Base-by-base conservation (phyloP, 2,888 invertebrate species). In the Sesamia inferens region DNA sequence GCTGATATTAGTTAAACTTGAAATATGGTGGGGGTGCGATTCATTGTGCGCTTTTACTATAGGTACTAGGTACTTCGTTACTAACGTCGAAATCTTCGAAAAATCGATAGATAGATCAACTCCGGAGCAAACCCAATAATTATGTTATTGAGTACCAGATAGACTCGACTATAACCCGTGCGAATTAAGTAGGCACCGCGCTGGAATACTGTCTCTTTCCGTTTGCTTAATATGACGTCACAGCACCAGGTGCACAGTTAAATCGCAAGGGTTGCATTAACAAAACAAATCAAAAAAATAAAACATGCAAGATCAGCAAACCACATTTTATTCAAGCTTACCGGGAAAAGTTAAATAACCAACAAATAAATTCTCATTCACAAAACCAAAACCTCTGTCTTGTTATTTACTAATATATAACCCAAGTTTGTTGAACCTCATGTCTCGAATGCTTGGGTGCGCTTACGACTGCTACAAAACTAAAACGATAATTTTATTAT, bases 311-410 rank as follows among this genome's bases (percentile, higher is more conserved):
- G 78, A 76, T 89, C 84, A 91, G 92, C 90, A 85, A 91, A 90
- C 88, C 91, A 90, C 87, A 89, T 89, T 93, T 93, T 92, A 93
- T 93, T 93, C 88, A 90, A 88, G 89, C 88, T 88, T 84, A 85
- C 84, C 88, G 87, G 86, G 92, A 91, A 88, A 92, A 91, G 88
- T 91, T 90, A 91, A 90, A 85, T 86, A 90, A 90, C 87, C 87
- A 92, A 88, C 78, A 87, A 85, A 85, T 78, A 77, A 87, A 82
- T 86, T 84, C 85, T 85, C 89, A 86, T 89, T 86, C 88, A 88
- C 64, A 87, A 85, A 86, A 78, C 87, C 78, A 85, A 88, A 85
- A 86, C 82, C 79, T 81, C 82, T 87, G 74, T 74, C 58, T 71
- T 71, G 74, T 74, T 75, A 83, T 79, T 80, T 82, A 84, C 77